A percentile compares a stretch with the other conserved stretches of the same genome.
phyloP scores from a whole-genome alignment of 2,888 invertebrate genomes.

The Coecobrya sp. region DNA sequence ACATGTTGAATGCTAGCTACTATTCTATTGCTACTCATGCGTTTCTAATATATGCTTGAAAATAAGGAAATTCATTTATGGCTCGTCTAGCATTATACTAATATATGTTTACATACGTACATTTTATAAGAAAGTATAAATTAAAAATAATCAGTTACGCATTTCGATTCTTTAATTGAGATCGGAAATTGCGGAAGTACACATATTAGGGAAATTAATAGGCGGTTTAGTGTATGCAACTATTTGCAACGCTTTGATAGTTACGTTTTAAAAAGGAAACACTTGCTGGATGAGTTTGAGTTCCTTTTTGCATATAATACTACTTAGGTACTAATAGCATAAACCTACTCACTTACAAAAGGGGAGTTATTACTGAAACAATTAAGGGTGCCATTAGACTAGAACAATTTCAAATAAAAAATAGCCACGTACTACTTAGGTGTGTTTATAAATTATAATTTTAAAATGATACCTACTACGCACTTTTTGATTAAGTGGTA shows the following conservation, averaged over 20 bases:
- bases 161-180: conserved; percentile 26
- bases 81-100: neutral
- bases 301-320: neutral
- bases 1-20: neutral
- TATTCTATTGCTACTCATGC: neutral
- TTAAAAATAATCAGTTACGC: conserved; percentile 39
- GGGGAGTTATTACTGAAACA: neutral
- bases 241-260: neutral
- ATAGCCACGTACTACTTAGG: neutral
- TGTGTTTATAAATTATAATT: neutral
- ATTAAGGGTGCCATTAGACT: conserved; percentile 60
- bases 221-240: neutral
- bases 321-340: neutral
- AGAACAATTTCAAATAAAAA: conserved; percentile 49
- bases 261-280: conserved; percentile 5
- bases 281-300: conserved; percentile 46
- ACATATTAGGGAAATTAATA: neutral
- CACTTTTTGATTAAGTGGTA: neutral
- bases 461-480: neutral
- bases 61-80: neutral
- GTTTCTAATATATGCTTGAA: neutral
- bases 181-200: conserved; percentile 55
- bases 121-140: conserved; percentile 1
- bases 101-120: neutral
- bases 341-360: conserved; percentile 1